Evolutionary conservation across 2,113 vertebrate species (phyloP).

Genomic region (Amblyopsis rosae): DNA sequence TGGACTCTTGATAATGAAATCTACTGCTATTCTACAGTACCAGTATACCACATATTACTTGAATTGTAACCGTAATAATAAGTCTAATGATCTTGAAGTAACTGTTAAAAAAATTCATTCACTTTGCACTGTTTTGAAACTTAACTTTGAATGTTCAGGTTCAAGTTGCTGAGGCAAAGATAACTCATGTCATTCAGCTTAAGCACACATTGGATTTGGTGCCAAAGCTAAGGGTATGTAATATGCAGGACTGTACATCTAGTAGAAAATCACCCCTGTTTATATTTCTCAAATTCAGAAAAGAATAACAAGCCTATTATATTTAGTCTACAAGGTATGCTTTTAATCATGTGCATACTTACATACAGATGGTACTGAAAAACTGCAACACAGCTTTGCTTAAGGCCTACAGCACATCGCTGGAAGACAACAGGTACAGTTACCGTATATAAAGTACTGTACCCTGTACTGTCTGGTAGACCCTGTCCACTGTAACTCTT

Average conservation of each 20-base stretch:
- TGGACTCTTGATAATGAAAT: neutral
- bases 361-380: slow-evolving; percentile 81
- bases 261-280: neutral
- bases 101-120: neutral
- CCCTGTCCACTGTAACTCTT: neutral
- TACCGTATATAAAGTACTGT: neutral
- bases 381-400: slow-evolving; percentile 85
- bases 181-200: slow-evolving; percentile 92
- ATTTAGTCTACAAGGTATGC: neutral
- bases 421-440: slow-evolving; percentile 87
- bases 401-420: slow-evolving; percentile 84
- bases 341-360: neutral
- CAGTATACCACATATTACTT: neutral
- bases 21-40: neutral
- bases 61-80: neutral
- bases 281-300: neutral
- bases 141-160: slow-evolving; percentile 69
- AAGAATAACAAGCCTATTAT: neutral
- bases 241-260: neutral
- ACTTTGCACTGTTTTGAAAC: neutral
- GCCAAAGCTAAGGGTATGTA: slow-evolving; percentile 86
- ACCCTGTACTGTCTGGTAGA: neutral
- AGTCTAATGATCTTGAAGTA: neutral
- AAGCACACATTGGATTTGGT: slow-evolving; percentile 94
- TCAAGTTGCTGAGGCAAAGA: slow-evolving; percentile 91